phyloP scores from a whole-genome alignment of 2,888 invertebrate species.

The Agonopterix subpropinquella region DNA sequence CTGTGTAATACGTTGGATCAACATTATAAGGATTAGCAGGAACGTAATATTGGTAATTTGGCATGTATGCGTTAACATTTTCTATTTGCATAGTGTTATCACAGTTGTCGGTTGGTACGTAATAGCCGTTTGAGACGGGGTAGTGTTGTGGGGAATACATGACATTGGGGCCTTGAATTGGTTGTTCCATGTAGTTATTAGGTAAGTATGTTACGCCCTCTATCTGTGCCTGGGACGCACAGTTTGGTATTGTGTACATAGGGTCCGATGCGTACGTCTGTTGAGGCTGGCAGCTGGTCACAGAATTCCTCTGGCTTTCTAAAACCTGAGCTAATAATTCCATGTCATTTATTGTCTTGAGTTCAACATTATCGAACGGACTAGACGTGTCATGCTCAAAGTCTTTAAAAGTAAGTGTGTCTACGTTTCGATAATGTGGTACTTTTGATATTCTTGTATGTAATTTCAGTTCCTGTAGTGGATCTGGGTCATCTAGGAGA shows the following conservation, averaged over 20 bases:
- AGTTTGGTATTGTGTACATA: constrained; percentile 38
- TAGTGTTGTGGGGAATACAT: constrained; percentile 54
- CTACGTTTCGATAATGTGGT: constrained; percentile 50
- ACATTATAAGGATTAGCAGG: constrained; percentile 40
- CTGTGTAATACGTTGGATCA: constrained; percentile 40
- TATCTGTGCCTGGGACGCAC: constrained; percentile 52
- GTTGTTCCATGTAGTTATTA: constrained; percentile 52
- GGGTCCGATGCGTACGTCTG: constrained; percentile 34
- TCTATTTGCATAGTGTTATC: constrained; percentile 30
- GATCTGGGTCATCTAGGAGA: constrained; percentile 65
- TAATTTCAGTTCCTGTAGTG: constrained; percentile 51
- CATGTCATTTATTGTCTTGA: constrained; percentile 95
- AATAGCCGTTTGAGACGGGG: constrained; percentile 52
- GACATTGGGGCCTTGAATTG: constrained; percentile 42
- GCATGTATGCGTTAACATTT: constrained; percentile 49
- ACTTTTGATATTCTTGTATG: constrained; percentile 46
- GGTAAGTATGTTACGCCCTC: constrained; percentile 55
- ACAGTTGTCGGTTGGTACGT: constrained; percentile 39
- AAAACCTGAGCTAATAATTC: constrained; percentile 90
- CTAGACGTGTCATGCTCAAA: constrained; percentile 95
- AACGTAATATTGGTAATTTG: constrained; percentile 59
- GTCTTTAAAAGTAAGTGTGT: constrained; percentile 79
- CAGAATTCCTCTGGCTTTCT: constrained; percentile 54
- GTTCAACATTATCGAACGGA: constrained; percentile 94
- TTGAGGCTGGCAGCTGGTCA: constrained; percentile 38